These are phyloP conservation scores for Morinoia aosen DNA, from an alignment of 2,888 invertebrate species.

Conservation along the genomic window DNA sequence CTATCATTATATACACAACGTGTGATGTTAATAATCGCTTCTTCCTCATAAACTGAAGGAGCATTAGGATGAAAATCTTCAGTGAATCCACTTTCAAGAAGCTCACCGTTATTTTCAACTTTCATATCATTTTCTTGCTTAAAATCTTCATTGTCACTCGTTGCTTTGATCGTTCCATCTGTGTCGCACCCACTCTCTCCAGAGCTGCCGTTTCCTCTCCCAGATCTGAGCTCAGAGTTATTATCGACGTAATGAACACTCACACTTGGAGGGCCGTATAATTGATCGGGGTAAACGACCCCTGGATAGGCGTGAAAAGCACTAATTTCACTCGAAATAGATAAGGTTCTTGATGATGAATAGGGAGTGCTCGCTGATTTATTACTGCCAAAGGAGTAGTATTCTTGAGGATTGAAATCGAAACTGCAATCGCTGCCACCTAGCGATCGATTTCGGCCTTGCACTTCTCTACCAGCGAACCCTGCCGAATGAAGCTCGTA, in stretches of 20 bases:
- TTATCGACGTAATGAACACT: neutral
- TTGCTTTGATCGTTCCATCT: constrained; percentile 25
- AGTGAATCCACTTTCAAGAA: constrained; percentile 46
- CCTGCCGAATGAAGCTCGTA: constrained; percentile 31
- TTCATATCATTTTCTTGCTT: neutral
- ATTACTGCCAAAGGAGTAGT: neutral
- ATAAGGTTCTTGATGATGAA: constrained; percentile 21
- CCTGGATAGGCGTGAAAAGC: neutral
- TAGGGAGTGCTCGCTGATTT: neutral
- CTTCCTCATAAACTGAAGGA: constrained; percentile 48
- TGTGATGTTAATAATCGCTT: constrained; percentile 30
- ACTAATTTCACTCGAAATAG: constrained; percentile 8
- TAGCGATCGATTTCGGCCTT: neutral
- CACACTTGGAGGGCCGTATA: neutral
- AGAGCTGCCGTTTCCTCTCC: constrained; percentile 34
- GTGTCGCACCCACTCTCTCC: constrained; percentile 54
- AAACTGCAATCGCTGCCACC: neutral
- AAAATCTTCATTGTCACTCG: neutral
- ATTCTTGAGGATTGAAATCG: constrained; percentile 12
- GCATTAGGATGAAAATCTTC: constrained; percentile 26
- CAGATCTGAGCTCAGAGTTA: neutral
- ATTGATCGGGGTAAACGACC: constrained; percentile 30
- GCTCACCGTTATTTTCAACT: constrained; percentile 8
- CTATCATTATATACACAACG: neutral
- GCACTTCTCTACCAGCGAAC: neutral